A percentile compares a stretch with the other conserved stretches of the same genome.
Conservation (phyloP, 2,888 invertebrate species). For the Pollenia angustigena region DNA sequence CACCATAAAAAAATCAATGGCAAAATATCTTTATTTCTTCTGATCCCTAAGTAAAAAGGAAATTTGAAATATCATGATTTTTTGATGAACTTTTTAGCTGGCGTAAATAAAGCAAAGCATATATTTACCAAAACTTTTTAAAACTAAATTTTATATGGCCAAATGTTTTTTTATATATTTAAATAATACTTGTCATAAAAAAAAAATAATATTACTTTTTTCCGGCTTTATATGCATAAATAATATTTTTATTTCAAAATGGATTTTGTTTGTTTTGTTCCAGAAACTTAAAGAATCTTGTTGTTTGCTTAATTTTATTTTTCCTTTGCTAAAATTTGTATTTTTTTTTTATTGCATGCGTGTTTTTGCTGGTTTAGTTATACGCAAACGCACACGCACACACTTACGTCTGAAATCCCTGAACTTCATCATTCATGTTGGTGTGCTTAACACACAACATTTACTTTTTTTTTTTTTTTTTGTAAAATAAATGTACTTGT, state of each 20-base stretch:
- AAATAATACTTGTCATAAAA: no score
- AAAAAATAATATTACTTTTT: no score
- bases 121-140: not conserved
- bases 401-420: not conserved
- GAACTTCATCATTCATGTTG: not conserved
- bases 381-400: not conserved
- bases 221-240: not conserved
- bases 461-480: no score
- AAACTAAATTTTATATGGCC: not conserved
- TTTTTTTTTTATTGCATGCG: slow-evolving; percentile 1
- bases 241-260: slow-evolving; percentile 21
- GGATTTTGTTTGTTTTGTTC: not conserved
- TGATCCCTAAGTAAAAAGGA: not conserved
- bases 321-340: no score
- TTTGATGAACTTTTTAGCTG: slow-evolving; percentile 12
- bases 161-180: not conserved
- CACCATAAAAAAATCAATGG: not conserved
- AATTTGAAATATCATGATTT: slow-evolving; percentile 20
- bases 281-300: not conserved
- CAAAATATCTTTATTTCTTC: not conserved
- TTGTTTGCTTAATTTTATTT: not conserved
- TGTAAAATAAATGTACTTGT: not conserved
- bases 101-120: not conserved
- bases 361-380: slow-evolving; percentile 11
- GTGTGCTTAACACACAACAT: not conserved